Evolutionary conservation across 2,797 vertebrate genomes (phyloP).

Genomic region (Simalia tracyae): DNA sequence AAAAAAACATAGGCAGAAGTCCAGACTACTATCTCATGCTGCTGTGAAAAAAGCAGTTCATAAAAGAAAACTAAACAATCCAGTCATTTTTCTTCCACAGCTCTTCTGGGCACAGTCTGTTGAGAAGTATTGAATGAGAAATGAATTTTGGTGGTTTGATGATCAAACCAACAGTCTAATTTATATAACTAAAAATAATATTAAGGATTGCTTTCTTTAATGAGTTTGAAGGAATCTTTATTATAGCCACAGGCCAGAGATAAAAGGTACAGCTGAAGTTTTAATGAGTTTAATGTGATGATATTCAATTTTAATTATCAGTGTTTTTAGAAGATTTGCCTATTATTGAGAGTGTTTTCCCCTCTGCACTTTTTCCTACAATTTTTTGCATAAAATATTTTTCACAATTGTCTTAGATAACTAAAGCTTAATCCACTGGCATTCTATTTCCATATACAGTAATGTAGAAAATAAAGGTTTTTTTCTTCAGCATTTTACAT

Average conservation of each 20-base stretch:
- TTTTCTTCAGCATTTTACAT: background rate
- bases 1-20: background rate
- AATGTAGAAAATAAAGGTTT: background rate
- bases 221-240: background rate
- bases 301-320: conserved; percentile 19
- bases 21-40: background rate
- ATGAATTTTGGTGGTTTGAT: background rate
- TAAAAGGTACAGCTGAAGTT: background rate
- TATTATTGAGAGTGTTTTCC: background rate
- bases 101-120: background rate
- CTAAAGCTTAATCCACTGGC: conserved; percentile 20
- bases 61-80: background rate
- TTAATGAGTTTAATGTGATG: background rate
- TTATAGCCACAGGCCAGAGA: background rate
- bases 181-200: conserved; percentile 3
- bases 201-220: background rate
- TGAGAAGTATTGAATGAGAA: background rate
- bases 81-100: background rate
- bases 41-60: background rate
- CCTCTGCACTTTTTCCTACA: conserved; percentile 14
- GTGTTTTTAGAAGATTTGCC: background rate
- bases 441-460: background rate
- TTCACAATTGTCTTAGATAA: background rate
- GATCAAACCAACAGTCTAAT: background rate
- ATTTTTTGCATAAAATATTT: background rate